These are phyloP conservation scores for Atopsyche davidsoni DNA, from an alignment of 1,140 invertebrate genomes.

Conservation along the genomic window DNA sequence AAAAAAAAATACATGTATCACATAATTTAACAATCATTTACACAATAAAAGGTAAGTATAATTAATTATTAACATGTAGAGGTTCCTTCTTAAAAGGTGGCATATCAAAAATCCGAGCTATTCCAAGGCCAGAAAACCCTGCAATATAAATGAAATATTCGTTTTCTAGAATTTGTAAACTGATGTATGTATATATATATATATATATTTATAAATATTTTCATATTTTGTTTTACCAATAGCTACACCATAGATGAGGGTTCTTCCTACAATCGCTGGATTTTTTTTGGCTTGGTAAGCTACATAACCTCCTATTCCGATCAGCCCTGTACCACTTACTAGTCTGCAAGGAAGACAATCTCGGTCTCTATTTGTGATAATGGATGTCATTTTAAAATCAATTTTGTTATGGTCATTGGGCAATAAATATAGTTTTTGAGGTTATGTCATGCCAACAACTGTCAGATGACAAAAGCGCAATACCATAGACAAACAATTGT, in stretches of 20 bases:
- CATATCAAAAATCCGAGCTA: constrained; percentile 22
- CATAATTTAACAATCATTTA: no score
- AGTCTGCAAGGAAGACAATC: constrained; percentile 24
- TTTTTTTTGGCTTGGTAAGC: constrained; percentile 18
- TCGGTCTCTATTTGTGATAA: constrained; percentile 25
- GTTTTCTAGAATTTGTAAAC: background rate
- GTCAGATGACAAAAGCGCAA: no score
- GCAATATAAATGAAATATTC: constrained; percentile 13
- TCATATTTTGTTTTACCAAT: constrained; percentile 13
- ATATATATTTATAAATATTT: background rate
- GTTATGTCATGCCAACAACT: no score
- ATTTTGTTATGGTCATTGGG: no score
- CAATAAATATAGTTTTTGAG: no score
- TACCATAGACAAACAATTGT: no score
- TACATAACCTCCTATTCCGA: constrained; percentile 26
- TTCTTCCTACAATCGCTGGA: constrained; percentile 14
- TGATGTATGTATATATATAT: background rate
- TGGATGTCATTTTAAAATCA: constrained; percentile 21
- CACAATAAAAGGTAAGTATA: no score
- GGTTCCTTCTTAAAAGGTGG: constrained; percentile 26
- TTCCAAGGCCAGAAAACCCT: constrained; percentile 24
- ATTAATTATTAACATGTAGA: no score
- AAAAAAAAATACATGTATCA: no score
- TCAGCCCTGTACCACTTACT: constrained; percentile 21
- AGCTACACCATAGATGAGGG: constrained; percentile 8